Base-by-base conservation (phyloP, 2,797 vertebrate genomes). In the Ibycter americanus region DNA sequence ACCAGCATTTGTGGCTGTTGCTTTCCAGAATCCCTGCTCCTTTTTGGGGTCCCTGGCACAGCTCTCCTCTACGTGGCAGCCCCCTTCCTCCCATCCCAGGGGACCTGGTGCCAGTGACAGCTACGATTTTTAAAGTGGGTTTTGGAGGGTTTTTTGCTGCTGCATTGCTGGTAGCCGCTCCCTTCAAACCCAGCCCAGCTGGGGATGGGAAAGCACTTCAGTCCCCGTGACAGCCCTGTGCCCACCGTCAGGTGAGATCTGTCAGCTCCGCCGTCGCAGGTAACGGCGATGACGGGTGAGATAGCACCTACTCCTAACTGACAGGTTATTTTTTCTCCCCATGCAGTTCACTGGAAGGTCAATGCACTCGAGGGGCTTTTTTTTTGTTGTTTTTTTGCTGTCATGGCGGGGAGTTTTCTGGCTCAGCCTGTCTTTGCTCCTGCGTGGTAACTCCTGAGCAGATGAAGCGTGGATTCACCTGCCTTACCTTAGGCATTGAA, bases 331-430 rank as follows among this genome's bases (percentile, higher is more conserved):
- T 90, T 68, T 67, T 2, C 27, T 79, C 55, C 29, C 56, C 3
- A 1, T 36, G 15, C 15, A 62, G 94, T 97, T 97, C 94, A 86
- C 54, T 14, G 47, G 23, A 23, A 87, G 96, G 95, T 92, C 94
- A 94, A 3, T 10, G 23, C 58, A 15, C 78, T 89, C 26, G 2
- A 62, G 78, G 72, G 70, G 42, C 21, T 11, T 34, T 72, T 56
- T 9, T 22, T 72, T 56, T 31, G 7, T 22, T 36, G 9, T 32
- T 12, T 15, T 19, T 32, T 15, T 56, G 15, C 61, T 93, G 70
- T 63, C 34, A 6, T 15, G 14, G 26, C 2, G 23, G 32, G 66
- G 78, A 76, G 72, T 51, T 85, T 78, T 88, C 56, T 68, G 72
- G 44, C 59, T 89, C 73, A 58, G 49, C 26, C 38, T 47, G 16